These are phyloP conservation scores for Cepaea nemoralis DNA, from an alignment of 1,140 invertebrate genomes.

Conservation along the genomic window DNA sequence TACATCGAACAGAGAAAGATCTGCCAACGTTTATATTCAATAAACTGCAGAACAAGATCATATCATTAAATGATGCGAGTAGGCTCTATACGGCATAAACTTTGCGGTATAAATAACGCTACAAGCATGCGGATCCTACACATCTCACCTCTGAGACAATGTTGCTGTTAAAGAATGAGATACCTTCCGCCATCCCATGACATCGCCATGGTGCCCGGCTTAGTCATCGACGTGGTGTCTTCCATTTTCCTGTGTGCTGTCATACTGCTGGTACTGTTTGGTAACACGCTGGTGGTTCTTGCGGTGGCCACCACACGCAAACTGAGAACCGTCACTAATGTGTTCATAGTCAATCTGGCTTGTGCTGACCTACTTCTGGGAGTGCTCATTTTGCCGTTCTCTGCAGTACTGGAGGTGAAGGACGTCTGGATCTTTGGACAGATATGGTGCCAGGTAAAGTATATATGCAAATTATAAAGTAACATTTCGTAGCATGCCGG, in stretches of 20 bases:
- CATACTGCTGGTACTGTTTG: constrained; percentile 54
- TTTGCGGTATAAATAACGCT: no score
- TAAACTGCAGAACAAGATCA: no score
- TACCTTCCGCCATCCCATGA: background rate
- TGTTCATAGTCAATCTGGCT: constrained; percentile 91
- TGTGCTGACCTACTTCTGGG: constrained; percentile 88
- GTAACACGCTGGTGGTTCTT: constrained; percentile 57
- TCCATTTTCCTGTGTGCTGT: constrained; percentile 27
- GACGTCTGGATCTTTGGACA: constrained; percentile 69
- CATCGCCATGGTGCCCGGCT: background rate
- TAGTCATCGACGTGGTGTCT: constrained; percentile 7
- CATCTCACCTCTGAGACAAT: no score
- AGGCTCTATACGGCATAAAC: no score
- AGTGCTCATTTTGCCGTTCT: constrained; percentile 74
- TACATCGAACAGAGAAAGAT: no score
- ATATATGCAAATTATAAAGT: background rate
- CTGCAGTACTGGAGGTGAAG: constrained; percentile 65
- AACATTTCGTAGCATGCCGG: background rate
- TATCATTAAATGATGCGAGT: no score
- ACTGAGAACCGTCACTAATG: constrained; percentile 78
- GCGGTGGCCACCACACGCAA: constrained; percentile 52
- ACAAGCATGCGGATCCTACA: no score
- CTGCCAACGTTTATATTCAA: no score
- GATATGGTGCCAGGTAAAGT: constrained; percentile 72
- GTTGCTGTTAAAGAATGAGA: no score